These are phyloP conservation scores for Prenolepis imparis DNA, from an alignment of 2,888 invertebrate genomes.

Conservation along the genomic window DNA sequence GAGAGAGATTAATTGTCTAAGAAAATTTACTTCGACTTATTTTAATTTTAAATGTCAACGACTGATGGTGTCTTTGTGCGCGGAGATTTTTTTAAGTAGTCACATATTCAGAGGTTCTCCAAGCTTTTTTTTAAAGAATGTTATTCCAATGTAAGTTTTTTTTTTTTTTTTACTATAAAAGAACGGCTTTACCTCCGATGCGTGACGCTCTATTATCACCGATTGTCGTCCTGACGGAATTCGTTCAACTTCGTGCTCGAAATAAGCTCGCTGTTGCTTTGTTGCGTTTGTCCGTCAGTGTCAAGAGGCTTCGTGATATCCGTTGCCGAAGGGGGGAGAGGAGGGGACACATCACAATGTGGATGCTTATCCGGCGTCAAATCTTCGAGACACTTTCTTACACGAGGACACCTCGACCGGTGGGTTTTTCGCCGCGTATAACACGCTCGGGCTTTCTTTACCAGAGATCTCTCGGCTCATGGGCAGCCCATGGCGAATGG, in stretches of 20 bases:
- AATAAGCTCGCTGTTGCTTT: slow-evolving; percentile 30
- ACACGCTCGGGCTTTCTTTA: slow-evolving; percentile 26
- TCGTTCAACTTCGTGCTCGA: slow-evolving; percentile 48
- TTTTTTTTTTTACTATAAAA: background rate
- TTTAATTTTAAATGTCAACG: slow-evolving; percentile 29
- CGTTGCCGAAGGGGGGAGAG: background rate
- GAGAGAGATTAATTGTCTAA: slow-evolving; percentile 5
- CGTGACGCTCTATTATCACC: slow-evolving; percentile 64
- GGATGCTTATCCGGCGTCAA: slow-evolving; percentile 49
- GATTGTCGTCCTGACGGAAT: slow-evolving; percentile 67
- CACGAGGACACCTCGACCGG: slow-evolving; percentile 32
- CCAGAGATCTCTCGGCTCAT: slow-evolving; percentile 65
- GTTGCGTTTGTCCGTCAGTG: slow-evolving; percentile 40
- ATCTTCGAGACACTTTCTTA: slow-evolving; percentile 63
- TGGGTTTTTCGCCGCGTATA: slow-evolving; percentile 40
- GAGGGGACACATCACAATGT: slow-evolving; percentile 23
- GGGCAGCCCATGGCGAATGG: slow-evolving; percentile 78
- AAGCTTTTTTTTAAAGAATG: background rate
- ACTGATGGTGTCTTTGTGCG: background rate
- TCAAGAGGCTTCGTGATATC: slow-evolving; percentile 18
- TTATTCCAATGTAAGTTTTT: background rate
- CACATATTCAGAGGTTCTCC: background rate
- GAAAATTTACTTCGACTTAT: slow-evolving; percentile 11
- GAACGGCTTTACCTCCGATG: slow-evolving; percentile 47
- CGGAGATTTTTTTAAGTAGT: background rate